A percentile compares a stretch with the other conserved stretches of the same genome.
phyloP scores from a whole-genome alignment of 1,140 invertebrate genomes.

The Drosophila santomea region DNA sequence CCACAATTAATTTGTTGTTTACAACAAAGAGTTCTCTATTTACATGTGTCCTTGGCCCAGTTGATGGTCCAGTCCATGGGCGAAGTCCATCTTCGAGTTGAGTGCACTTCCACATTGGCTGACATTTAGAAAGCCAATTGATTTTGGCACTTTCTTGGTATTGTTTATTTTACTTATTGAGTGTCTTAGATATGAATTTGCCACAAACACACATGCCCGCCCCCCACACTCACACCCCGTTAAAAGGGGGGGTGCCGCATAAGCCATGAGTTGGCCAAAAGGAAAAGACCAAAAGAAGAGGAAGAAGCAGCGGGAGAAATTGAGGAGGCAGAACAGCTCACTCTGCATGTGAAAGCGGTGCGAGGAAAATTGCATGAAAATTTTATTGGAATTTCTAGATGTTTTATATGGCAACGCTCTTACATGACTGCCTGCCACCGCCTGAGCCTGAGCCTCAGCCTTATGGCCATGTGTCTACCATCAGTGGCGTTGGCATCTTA shows the following conservation, averaged over 20 bases:
- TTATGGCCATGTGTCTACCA: conserved; percentile 32
- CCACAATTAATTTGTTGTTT: conserved; percentile 48
- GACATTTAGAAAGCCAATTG: conserved; percentile 65
- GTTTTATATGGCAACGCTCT: conserved; percentile 66
- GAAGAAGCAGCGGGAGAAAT: not conserved
- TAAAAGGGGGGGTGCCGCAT: conserved; percentile 23
- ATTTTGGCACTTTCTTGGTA: conserved; percentile 67
- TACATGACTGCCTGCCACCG: conserved; percentile 59
- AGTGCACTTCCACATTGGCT: conserved; percentile 40
- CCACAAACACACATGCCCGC: conserved; percentile 28
- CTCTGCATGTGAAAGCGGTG: conserved; percentile 49
- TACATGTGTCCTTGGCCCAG: conserved; percentile 40
- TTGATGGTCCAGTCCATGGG: conserved; percentile 2
- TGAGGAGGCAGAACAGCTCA: conserved; percentile 11
- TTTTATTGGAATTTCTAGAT: conserved; percentile 70
- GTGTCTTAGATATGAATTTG: conserved; percentile 64
- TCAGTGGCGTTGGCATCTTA: not conserved
- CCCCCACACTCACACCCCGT: not conserved
- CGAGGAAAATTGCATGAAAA: conserved; percentile 65
- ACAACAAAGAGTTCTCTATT: conserved; percentile 22
- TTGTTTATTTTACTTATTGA: conserved; percentile 70
- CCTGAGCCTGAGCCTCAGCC: conserved; percentile 42
- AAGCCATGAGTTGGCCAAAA: conserved; percentile 49
- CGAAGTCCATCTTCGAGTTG: conserved; percentile 8
- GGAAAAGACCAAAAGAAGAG: conserved; percentile 7